phyloP scores from a whole-genome alignment of 2,113 vertebrate species.

The Rhabdomys dilectus region DNA sequence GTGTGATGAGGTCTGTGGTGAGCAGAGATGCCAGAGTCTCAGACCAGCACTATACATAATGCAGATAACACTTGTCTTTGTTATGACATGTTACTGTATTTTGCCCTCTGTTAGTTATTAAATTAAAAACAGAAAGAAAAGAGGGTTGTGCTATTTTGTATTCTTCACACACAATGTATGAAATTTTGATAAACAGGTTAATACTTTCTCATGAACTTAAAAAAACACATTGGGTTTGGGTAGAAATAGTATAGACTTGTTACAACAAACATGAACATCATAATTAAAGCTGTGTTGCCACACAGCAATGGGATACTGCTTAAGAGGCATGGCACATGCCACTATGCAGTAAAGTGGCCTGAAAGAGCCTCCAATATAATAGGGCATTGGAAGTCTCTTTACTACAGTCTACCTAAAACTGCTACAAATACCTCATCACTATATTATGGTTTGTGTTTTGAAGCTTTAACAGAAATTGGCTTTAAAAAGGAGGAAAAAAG shows the following conservation, averaged over 20 bases:
- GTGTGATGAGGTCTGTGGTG: background rate
- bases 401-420: background rate
- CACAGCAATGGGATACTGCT: background rate
- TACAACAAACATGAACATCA: background rate
- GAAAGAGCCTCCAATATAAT: background rate
- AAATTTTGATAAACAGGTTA: background rate
- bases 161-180: background rate
- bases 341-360: background rate
- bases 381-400: background rate
- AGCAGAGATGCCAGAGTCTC: background rate
- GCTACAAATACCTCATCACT: background rate
- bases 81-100: background rate
- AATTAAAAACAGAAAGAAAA: background rate
- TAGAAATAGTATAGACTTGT: background rate
- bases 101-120: background rate
- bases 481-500: background rate
- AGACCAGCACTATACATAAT: background rate
- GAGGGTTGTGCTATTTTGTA: background rate
- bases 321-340: background rate
- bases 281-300: background rate
- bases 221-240: background rate
- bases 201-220: background rate
- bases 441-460: background rate
- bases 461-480: slow-evolving; percentile 10
- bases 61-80: background rate